Evolutionary conservation across 2,888 invertebrate genomes (phyloP).

Genomic region (Lissocephala sabroskyi): DNA sequence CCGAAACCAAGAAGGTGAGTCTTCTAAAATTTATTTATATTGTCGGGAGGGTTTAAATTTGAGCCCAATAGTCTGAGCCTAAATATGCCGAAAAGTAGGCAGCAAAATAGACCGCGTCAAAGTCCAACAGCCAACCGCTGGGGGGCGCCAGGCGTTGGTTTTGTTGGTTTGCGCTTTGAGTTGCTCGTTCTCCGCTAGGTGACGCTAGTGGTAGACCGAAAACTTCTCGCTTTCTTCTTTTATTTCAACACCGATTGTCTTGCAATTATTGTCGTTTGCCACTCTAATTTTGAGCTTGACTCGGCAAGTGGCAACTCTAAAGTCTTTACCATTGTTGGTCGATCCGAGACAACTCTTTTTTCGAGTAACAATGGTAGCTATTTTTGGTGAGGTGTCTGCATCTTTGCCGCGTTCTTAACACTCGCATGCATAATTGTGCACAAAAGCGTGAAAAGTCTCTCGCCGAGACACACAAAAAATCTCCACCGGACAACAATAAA

Average conservation of each 20-base stretch:
- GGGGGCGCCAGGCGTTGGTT: background rate
- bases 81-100: conserved; percentile 2
- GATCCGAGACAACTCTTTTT: background rate
- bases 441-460: conserved; percentile 50
- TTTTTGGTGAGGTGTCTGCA: conserved; percentile 37
- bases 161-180: no score
- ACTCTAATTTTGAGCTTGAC: no score
- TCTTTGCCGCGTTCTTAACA: conserved; percentile 28
- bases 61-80: background rate
- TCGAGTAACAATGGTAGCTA: conserved; percentile 45
- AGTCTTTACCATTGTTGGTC: background rate
- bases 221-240: no score
- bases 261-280: no score
- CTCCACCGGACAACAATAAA: conserved; percentile 51
- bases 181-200: no score
- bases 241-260: no score
- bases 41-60: background rate
- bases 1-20: conserved; percentile 89
- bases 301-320: background rate
- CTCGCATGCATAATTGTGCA: conserved; percentile 65
- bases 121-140: background rate
- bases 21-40: no score
- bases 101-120: background rate
- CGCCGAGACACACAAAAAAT: conserved; percentile 13
- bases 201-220: no score